Evolutionary conservation across 2,888 invertebrate species (phyloP), one percentile per base, ranked within the genome.

Genomic region (Merodon equestris): DNA sequence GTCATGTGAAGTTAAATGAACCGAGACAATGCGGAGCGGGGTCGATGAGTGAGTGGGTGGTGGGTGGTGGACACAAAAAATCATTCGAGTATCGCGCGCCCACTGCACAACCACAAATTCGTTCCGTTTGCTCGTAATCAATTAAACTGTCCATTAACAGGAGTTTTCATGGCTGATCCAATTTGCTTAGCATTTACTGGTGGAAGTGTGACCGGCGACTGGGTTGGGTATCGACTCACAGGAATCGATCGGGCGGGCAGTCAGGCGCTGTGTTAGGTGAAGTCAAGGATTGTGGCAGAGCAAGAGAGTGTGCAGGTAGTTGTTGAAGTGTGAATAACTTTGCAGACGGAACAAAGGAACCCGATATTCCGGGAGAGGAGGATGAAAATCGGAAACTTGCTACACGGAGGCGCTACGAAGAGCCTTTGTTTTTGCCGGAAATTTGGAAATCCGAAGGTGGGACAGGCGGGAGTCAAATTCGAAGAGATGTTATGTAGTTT

Each of bases 131-230:
- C 54, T 68, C 54, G 68, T 74, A 74, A 81, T 81, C 81, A 81
- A 81, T 81, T 75, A 81, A 74, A 81, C 68, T 74, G 74, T 81
- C 74, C 64, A 81, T 81, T 70, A 70, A 56, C 27, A 56, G 50
- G 58, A 70, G 70, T 50, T 81, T 73, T 70, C 70, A 70, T 60
- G 79, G 70, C 47, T 63, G 74, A 60, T 81, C 64, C 73, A 70
- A 70, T 79, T 79, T 73, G 77, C 77, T 73, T 77, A 73, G 61
- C 66, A 51, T 77, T 77, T 77, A 44, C 44, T 47, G 18, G 38
- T 61, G 50, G 42, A 40, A 48, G 42, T 58, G 54, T 56, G 42
- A 44, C 14, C 27, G 2, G 27, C 27, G 2, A 7, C 27, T 7
- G 27, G 27, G 7, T 27, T 27, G 27, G 27, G 27, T 27, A 7